Evolutionary conservation across 1,140 invertebrate species (phyloP), one percentile per base, ranked within the genome.

Genomic region (Hycleus cichorii): DNA sequence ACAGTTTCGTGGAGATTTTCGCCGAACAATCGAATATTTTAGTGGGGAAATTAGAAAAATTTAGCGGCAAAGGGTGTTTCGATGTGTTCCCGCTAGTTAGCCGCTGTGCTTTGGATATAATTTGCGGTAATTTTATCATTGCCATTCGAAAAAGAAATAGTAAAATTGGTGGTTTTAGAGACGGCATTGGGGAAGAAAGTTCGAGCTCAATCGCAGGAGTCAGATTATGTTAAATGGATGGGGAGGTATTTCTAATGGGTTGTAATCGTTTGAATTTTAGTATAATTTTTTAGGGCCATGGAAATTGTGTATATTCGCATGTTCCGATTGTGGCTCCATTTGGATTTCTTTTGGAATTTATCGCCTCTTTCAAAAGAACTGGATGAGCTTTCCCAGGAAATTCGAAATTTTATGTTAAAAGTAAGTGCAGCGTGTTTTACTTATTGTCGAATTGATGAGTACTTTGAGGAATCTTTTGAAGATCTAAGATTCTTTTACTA

Each of bases 1-100:
- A 68, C 42, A 48, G 48, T 11, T 70, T 65, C 40, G 44, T 68
- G 8, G 53, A 64, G 8, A 40, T 58, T 4, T 69, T 65, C 25
- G 56, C 48, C 9, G 53, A 49, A 27, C 56, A 62, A 11, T 58
- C 60, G 38, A 38, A 46, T 38, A 57, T 52, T 25, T 49, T 69
- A 11, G 47, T 64, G 8, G 45, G 53, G 12, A 59, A 60, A 58
- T 57, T 69, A 25, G 44, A 63, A 58, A 40, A 46, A 38, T 24
- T 47, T 5, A 11, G 60, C 32, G 57, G 44, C 3, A 45, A 57
- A 53, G 18, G 39, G 2, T 12, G 32, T 9, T 59, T 65, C 44
- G 60, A 65, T 48, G 45, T 65, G 10, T 52, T 40, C n/a, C 40
- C 45, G 25, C 27, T 52, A 9, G 32, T 61, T 8, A 43, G 49